A percentile compares a stretch with the other conserved stretches of the same genome.
phyloP scores from a whole-genome alignment of 1,140 invertebrate species.

The Dinothrombium tinctorium region DNA sequence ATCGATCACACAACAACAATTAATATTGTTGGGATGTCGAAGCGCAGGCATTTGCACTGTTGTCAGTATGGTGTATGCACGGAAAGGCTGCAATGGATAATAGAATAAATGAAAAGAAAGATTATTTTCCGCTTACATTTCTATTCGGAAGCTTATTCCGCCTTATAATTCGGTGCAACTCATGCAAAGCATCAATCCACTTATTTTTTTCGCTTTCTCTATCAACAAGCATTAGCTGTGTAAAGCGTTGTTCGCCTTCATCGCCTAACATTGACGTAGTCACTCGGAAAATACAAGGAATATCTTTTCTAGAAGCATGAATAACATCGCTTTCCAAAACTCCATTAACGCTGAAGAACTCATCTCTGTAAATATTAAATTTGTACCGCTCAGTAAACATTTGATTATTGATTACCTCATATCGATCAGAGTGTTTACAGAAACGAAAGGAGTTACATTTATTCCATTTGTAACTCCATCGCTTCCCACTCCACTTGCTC shows the following conservation, averaged over 20 bases:
- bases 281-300: conserved; percentile 97
- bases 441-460: conserved; percentile 8
- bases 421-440: conserved; percentile 19
- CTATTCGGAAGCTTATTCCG: conserved; percentile 83
- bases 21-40: conserved; percentile 9
- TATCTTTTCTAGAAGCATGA: conserved; percentile 94
- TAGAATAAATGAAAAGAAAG: neutral
- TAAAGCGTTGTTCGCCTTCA: conserved; percentile 24
- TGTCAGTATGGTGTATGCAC: conserved; percentile 8
- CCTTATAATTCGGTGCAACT: conserved; percentile 85
- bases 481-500: neutral
- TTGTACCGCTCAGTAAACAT: conserved; percentile 21
- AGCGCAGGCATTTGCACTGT: conserved; percentile 7
- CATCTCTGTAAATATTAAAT: no score
- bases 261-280: conserved; percentile 16
- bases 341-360: conserved; percentile 80
- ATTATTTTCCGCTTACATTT: conserved; percentile 34
- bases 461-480: neutral
- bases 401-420: conserved; percentile 24
- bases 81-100: conserved; percentile 1
- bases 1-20: conserved; percentile 13
- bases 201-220: conserved; percentile 89
- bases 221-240: conserved; percentile 65
- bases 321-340: conserved; percentile 94
- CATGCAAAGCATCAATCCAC: conserved; percentile 90